Evolutionary conservation across 2,113 vertebrate genomes (phyloP), one percentile per base, ranked within the genome.

Genomic region (Lagopus muta): DNA sequence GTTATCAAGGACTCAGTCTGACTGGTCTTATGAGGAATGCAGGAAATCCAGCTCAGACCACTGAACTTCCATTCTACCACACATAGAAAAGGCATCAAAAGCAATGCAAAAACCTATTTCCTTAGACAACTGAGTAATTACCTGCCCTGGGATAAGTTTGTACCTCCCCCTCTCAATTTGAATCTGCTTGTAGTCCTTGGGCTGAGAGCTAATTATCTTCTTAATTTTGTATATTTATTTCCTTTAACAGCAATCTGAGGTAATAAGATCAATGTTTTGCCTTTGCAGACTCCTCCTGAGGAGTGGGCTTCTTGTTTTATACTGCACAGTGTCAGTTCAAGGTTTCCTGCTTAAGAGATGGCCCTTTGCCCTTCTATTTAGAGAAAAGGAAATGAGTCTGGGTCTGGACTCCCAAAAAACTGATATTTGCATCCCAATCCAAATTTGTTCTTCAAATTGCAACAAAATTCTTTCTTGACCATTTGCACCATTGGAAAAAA

Each of bases 31-130:
- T 5, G 10, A 92, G 94, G 91, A 96, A 96, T 92, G 95, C 48
- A 92, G 89, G 76, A 93, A 95, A 95, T 94, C 92, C 88, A 95
- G 93, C 79, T 69, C 85, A 94, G 79, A 86, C 88, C 91, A 94
- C 79, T 81, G 57, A 94, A 76, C 86, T 89, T 91, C 64, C 79
- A 92, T 83, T 55, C 69, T 72, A 48, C n/a, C 76, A 64, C 72
- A 88, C 61, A 94, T 11, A 86, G 76, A 78, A 90, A 83, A 83
- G 78, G 69, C 87, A 96, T 91, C 85, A 96, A 96, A 97, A 94
- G 91, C 69, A 78, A 96, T 96, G 91, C 90, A 95, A 95, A 94
- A 95, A 6, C 8, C 20, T 71, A 74, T 30, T 72, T 93, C 40
- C 79, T 88, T 88, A 88, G 57, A 93, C 88, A 94, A 71, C 76